phyloP scores from a whole-genome alignment of 2,797 vertebrate species.

The Rousettus madagascariensis region DNA sequence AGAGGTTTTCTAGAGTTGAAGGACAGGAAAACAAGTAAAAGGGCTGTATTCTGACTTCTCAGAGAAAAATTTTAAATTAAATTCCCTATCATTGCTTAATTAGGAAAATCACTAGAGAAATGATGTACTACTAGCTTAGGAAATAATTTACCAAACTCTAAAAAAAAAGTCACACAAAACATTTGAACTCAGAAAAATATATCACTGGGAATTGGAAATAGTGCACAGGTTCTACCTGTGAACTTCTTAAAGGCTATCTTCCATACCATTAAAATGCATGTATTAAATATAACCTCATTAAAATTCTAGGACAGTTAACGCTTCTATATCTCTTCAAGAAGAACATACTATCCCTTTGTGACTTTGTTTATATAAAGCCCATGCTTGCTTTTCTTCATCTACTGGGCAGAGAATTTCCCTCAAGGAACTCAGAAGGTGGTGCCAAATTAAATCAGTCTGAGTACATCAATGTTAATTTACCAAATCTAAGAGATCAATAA shows the following conservation, averaged over 20 bases:
- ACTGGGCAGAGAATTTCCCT: background rate
- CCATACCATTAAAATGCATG: background rate
- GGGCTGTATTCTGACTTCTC: background rate
- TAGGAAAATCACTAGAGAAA: background rate
- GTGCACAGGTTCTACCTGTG: background rate
- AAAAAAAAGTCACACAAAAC: slow-evolving; percentile 32
- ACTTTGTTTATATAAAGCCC: background rate
- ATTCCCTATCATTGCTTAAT: background rate
- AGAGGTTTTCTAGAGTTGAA: slow-evolving; percentile 16
- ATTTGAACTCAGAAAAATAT: slow-evolving; percentile 32
- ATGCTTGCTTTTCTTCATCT: background rate
- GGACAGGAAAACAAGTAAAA: background rate
- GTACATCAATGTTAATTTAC: background rate
- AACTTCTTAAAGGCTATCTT: background rate
- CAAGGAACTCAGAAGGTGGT: background rate
- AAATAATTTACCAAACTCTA: slow-evolving; percentile 16
- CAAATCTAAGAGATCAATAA: background rate
- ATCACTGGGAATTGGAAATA: background rate
- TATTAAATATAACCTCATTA: background rate
- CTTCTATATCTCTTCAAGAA: slow-evolving; percentile 10
- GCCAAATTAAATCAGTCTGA: background rate
- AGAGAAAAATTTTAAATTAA: background rate
- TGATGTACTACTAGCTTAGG: background rate
- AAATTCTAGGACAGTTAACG: background rate
- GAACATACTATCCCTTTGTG: background rate